Evolutionary conservation across 2,888 invertebrate species (phyloP).

Genomic region (Criorhina ranunculi): DNA sequence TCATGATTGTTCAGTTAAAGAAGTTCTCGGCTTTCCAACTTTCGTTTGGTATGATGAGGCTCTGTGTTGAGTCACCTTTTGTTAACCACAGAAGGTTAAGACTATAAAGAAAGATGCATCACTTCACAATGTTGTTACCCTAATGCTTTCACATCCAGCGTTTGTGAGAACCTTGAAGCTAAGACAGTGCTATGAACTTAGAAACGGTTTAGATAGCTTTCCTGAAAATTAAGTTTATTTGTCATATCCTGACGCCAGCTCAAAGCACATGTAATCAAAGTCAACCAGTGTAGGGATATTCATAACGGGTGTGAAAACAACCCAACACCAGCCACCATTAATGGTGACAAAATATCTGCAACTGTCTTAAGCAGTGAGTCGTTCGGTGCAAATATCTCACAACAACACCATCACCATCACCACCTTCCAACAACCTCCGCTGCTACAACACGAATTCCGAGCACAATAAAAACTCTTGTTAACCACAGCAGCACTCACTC

Average conservation of each 20-base stretch:
- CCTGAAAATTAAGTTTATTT: too few species aligned
- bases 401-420: slow-evolving; percentile 58
- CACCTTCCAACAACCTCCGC: slow-evolving; percentile 31
- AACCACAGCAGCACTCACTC: slow-evolving; percentile 67
- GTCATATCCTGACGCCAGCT: slow-evolving; percentile 28
- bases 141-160: too few species aligned
- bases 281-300: slow-evolving; percentile 42
- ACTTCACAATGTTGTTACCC: too few species aligned
- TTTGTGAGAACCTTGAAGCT: too few species aligned
- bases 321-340: slow-evolving; percentile 59
- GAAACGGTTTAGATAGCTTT: too few species aligned
- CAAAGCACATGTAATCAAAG: slow-evolving; percentile 40
- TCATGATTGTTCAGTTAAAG: too few species aligned
- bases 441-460: slow-evolving; percentile 60
- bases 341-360: slow-evolving; percentile 74
- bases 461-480: slow-evolving; percentile 73
- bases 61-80: too few species aligned
- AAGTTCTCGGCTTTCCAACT: too few species aligned
- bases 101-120: too few species aligned
- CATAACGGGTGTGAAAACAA: slow-evolving; percentile 67
- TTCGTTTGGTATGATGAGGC: too few species aligned
- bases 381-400: slow-evolving; percentile 62
- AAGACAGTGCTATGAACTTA: too few species aligned
- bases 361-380: slow-evolving; percentile 56
- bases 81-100: too few species aligned